phyloP scores from a whole-genome alignment of 2,888 invertebrate genomes.

The Eueremaeus valkanovi region DNA sequence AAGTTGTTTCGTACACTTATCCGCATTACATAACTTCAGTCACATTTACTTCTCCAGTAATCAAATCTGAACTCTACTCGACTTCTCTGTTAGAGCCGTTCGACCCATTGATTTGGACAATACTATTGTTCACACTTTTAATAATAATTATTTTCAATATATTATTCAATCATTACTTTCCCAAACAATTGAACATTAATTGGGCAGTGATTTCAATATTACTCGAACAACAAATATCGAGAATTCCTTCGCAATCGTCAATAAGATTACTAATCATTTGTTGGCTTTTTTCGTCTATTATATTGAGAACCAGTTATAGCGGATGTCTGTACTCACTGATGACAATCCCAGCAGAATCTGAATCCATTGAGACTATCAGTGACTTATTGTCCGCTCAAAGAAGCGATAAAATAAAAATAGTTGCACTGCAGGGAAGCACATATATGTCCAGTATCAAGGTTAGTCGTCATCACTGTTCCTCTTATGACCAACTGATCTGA shows the following conservation, averaged over 20 bases:
- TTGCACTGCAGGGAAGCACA: not conserved
- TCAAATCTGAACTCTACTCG: not conserved
- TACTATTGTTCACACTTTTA: not conserved
- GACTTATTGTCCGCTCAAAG: not conserved
- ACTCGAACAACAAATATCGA: not conserved
- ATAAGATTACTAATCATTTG: not conserved
- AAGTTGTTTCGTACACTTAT: not conserved
- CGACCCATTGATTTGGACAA: not conserved
- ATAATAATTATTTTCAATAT: not conserved
- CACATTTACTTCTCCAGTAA: conserved; percentile 27
- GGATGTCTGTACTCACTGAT: not conserved
- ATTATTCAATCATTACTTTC: not conserved
- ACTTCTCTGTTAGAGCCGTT: not conserved
- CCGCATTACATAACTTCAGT: conserved; percentile 17
- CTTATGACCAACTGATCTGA: not conserved
- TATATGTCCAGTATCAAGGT: not conserved
- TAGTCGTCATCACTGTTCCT: too few species aligned
- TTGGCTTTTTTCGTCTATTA: conserved; percentile 10
- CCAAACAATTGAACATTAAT: not conserved
- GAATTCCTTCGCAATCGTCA: not conserved
- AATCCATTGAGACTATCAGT: conserved; percentile 9
- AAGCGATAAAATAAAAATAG: not conserved
- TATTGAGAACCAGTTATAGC: conserved; percentile 8
- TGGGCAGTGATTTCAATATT: not conserved
- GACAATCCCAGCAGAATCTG: not conserved